Evolutionary conservation across 2,113 vertebrate genomes (phyloP), one percentile per base, ranked within the genome.

Genomic region (Chaenogobius annularis): DNA sequence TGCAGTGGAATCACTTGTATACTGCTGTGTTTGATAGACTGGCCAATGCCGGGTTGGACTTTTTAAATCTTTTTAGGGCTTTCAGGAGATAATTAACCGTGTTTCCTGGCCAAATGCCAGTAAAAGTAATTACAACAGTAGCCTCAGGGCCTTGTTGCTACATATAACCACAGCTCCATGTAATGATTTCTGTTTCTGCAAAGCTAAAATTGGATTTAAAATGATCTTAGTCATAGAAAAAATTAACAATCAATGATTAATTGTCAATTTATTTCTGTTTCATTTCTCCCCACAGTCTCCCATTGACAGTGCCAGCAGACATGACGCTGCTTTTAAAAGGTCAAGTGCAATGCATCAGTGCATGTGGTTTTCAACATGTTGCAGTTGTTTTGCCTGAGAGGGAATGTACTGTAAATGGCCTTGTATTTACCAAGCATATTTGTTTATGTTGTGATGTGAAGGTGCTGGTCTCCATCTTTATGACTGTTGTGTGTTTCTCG

Each of bases 201-300:
- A 72, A 69, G 43, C 19, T 58, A 43, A 43, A 56, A 71, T 26
- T 75, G 54, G 64, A 20, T 65, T 40, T 78, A 69, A 66, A 40
- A 23, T 62, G 50, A 59, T 40, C 23, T 46, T 22, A 10, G 69
- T 35, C 1, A 26, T 72, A 73, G 65, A 7, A 68, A 59, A 17
- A 69, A 73, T 85, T 58, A 86, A 82, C 80, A 80, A 86, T 80
- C 75, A 69, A 83, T 83, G 50, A 10, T 19, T 73, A 48, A 68
- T 72, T 79, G 66, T 72, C 79, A 17, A 52, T 77, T 40, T 77
- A 31, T 71, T 73, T 47, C 35, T 48, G 69, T 75, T 52, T 73
- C 59, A 59, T 48, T 70, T 5, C 48, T 40, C 26, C 26, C 63
- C 66, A 68, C 44, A 75, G 7, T 85, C 64, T 68, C n/a, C 44